Conservation (phyloP, 1,140 invertebrate genomes). For the Pissodes strobi region DNA sequence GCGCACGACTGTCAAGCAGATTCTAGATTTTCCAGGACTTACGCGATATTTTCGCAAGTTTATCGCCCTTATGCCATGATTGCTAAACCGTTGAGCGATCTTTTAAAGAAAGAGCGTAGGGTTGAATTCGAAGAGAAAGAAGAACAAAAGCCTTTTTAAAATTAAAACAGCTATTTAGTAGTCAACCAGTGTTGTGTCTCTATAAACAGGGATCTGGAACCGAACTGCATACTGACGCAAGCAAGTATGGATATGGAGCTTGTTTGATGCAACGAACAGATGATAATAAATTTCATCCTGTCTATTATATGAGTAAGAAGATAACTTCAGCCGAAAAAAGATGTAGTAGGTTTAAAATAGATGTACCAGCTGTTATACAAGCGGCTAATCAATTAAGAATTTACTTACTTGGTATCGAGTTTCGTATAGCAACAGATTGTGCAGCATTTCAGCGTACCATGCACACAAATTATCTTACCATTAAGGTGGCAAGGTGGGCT, state of each 20-base stretch:
- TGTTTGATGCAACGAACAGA: conserved; percentile 47
- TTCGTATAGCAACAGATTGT: conserved; percentile 57
- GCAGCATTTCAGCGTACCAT: conserved; percentile 47
- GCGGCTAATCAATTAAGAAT: conserved; percentile 54
- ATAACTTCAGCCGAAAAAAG: background rate
- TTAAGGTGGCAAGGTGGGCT: too few species aligned
- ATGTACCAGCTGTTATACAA: background rate
- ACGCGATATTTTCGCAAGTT: conserved; percentile 51
- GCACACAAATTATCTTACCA: too few species aligned
- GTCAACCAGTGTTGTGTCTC: conserved; percentile 51
- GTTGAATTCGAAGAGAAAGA: background rate
- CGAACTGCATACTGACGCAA: too few species aligned
- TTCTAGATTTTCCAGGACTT: conserved; percentile 48
- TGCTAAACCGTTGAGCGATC: conserved; percentile 42
- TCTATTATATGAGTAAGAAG: too few species aligned
- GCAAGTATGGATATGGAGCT: too few species aligned
- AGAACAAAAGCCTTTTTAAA: conserved; percentile 35
- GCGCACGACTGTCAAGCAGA: conserved; percentile 44
- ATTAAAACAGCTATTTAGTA: conserved; percentile 29
- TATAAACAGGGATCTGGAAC: conserved; percentile 45
- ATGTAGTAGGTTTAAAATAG: conserved; percentile 2
- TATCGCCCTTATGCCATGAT: conserved; percentile 33
- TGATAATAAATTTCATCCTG: conserved; percentile 55
- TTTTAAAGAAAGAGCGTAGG: conserved; percentile 23
- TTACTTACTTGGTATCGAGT: conserved; percentile 58